phyloP scores from a whole-genome alignment of 92 coral and sea anemone species.

The Palythoa caribaeorum region DNA sequence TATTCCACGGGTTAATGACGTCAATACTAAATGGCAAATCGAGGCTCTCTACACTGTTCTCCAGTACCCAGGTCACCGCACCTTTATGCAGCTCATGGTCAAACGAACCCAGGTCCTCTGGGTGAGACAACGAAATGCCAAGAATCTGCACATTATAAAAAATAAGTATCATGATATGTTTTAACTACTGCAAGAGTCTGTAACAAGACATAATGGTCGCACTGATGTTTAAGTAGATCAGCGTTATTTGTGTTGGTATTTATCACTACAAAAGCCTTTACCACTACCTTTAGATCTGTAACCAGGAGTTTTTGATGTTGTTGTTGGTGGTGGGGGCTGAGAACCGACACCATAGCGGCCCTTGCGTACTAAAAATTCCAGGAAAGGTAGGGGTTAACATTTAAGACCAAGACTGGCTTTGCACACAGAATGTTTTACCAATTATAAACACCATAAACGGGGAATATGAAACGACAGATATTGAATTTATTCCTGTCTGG shows the following conservation, averaged over 20 bases:
- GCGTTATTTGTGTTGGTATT: not conserved
- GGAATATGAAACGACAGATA: too few relatives aligned
- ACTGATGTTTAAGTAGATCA: not conserved
- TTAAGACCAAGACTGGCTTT: too few relatives aligned
- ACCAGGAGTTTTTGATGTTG: too few relatives aligned
- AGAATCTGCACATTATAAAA: constrained; percentile 68
- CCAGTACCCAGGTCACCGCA: constrained; percentile 81
- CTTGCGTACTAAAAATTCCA: too few relatives aligned
- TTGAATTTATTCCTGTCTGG: too few relatives aligned
- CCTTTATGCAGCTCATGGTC: constrained; percentile 86
- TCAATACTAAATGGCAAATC: constrained; percentile 83
- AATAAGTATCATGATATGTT: not conserved
- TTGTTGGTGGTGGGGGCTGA: too few relatives aligned
- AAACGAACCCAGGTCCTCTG: constrained; percentile 93
- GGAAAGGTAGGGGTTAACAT: too few relatives aligned
- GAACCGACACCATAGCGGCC: too few relatives aligned
- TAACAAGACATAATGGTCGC: not conserved
- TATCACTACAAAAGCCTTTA: not conserved
- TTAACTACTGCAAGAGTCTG: too few relatives aligned
- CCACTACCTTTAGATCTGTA: too few relatives aligned
- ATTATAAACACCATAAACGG: too few relatives aligned
- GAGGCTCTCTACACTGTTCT: constrained; percentile 82
- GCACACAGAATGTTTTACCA: too few relatives aligned
- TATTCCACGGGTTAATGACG: constrained; percentile 90
- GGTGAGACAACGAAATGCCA: constrained; percentile 87